phyloP scores from a whole-genome alignment of 2,888 invertebrate genomes.

The Aquatica leii region DNA sequence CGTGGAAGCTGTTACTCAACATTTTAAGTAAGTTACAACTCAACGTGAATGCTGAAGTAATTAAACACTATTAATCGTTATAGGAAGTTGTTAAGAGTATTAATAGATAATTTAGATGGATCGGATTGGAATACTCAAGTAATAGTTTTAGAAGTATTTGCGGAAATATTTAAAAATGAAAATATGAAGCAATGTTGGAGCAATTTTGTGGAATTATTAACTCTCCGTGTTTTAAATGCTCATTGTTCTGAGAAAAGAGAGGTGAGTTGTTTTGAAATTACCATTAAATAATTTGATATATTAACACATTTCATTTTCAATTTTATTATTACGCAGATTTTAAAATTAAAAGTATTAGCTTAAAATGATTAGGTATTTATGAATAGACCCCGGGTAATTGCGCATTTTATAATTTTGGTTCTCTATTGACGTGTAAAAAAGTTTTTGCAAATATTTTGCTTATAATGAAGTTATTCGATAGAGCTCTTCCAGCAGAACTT shows the following conservation, averaged over 20 bases:
- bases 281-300: neutral
- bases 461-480: too few relatives aligned
- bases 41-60: conserved; percentile 9
- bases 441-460: too few relatives aligned
- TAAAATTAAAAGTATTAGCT: too few relatives aligned
- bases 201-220: conserved; percentile 89
- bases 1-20: conserved; percentile 62
- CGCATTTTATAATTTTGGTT: too few relatives aligned
- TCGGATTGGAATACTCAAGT: conserved; percentile 74
- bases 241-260: conserved; percentile 78
- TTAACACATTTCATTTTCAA: too few relatives aligned
- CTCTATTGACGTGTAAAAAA: too few relatives aligned
- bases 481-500: too few relatives aligned
- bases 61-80: conserved; percentile 38
- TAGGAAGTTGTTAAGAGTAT: conserved; percentile 76
- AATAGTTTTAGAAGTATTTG: conserved; percentile 80
- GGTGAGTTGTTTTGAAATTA: conserved; percentile 51
- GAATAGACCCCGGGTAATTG: too few relatives aligned
- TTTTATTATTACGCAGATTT: too few relatives aligned
- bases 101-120: conserved; percentile 75
- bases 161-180: conserved; percentile 83
- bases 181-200: conserved; percentile 82
- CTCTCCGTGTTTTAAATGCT: conserved; percentile 87
- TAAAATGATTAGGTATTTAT: too few relatives aligned
- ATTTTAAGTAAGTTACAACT: conserved; percentile 59